These are phyloP conservation scores for Lichenostomus cassidix DNA, from an alignment of 2,113 vertebrate species.

Conservation along the genomic window DNA sequence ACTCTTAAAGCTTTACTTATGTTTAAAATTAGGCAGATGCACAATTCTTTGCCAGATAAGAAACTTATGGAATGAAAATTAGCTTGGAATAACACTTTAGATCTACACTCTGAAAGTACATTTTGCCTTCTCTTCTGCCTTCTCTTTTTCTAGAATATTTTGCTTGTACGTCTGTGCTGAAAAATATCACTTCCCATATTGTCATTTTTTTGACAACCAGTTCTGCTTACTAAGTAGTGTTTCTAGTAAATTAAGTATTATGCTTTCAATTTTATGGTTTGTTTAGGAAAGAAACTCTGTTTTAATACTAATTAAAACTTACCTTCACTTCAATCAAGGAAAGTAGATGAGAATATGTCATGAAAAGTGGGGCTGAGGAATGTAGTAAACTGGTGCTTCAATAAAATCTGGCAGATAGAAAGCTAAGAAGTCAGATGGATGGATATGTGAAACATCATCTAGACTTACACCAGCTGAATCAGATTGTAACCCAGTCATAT, in stretches of 20 bases:
- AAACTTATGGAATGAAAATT: neutral
- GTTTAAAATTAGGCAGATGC: neutral
- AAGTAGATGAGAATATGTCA: neutral
- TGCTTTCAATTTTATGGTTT: neutral
- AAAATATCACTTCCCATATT: neutral
- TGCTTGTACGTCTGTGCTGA: neutral
- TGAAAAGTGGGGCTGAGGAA: neutral
- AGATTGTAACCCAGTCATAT: neutral
- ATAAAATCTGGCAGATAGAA: neutral
- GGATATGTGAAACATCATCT: neutral
- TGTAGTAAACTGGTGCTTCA: neutral
- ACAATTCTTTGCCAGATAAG: neutral
- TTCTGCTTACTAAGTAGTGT: neutral
- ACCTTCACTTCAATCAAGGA: neutral
- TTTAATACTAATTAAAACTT: neutral
- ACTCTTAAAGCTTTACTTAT: neutral
- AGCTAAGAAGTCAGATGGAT: neutral
- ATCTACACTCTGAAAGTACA: neutral
- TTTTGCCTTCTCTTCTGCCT: neutral
- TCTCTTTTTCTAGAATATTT: neutral
- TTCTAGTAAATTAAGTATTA: neutral
- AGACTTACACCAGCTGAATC: neutral
- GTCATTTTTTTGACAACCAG: neutral
- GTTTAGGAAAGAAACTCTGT: neutral
- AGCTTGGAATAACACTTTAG: neutral